A percentile compares a stretch with the other conserved stretches of the same genome.
Evolutionary conservation across 2,113 vertebrate species (phyloP).

Genomic region (Archocentrus centrarchus): DNA sequence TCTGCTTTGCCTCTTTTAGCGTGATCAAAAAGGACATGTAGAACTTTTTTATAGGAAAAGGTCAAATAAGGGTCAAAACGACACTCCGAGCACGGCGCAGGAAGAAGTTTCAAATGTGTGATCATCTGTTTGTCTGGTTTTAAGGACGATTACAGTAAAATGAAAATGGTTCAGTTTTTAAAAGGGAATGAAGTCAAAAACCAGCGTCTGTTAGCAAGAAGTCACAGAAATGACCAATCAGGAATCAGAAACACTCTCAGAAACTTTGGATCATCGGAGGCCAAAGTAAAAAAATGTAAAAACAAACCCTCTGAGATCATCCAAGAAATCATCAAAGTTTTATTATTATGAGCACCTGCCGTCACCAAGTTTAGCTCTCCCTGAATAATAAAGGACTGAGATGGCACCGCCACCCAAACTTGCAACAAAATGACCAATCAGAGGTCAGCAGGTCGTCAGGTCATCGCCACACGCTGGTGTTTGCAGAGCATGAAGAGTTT

Average conservation of each 20-base stretch:
- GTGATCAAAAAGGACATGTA: neutral
- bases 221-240: too few relatives aligned
- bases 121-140: neutral
- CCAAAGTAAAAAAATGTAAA: neutral
- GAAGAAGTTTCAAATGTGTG: neutral
- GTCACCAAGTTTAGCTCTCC: neutral
- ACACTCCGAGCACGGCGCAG: neutral
- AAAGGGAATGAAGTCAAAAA: neutral
- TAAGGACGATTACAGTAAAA: neutral
- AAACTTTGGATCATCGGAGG: neutral
- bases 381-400: neutral
- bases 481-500: too few relatives aligned
- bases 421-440: too few relatives aligned
- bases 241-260: too few relatives aligned
- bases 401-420: too few relatives aligned
- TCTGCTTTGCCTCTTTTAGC: neutral
- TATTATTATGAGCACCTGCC: too few relatives aligned
- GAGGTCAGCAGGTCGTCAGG: neutral
- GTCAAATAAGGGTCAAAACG: neutral
- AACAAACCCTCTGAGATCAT: neutral
- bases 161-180: neutral
- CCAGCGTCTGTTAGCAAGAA: neutral
- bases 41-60: neutral
- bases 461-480: too few relatives aligned
- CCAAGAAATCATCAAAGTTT: neutral